Conservation (phyloP, 1,140 invertebrate genomes). For the Apis cerana region DNA sequence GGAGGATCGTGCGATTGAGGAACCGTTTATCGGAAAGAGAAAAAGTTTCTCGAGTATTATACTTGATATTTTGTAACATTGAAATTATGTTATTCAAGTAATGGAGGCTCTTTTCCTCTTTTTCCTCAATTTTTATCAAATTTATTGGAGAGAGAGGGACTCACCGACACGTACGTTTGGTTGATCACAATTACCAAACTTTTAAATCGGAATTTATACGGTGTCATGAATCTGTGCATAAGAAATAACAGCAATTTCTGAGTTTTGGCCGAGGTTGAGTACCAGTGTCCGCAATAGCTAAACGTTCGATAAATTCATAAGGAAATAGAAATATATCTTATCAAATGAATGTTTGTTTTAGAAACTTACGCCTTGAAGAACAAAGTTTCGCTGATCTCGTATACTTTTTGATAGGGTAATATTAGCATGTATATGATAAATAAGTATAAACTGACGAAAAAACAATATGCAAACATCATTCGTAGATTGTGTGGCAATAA, state of each 20-base stretch:
- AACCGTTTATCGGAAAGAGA: no score
- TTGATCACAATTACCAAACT: no score
- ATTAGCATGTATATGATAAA: fast-evolving
- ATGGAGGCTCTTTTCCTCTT: neutral
- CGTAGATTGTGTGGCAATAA: no score
- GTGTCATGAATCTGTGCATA: neutral
- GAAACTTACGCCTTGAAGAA: neutral
- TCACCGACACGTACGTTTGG: neutral
- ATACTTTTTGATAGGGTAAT: neutral
- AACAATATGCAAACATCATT: no score
- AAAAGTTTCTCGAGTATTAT: no score
- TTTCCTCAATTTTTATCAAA: neutral
- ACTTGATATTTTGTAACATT: no score
- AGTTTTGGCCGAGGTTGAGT: neutral
- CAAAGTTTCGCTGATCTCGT: neutral
- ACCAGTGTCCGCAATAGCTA: neutral
- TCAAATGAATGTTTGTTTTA: neutral
- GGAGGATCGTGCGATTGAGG: no score
- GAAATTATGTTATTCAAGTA: no score
- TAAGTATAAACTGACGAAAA: neutral
- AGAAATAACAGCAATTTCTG: neutral
- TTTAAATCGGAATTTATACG: neutral
- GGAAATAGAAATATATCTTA: no score
- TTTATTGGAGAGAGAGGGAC: neutral
- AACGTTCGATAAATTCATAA: neutral